Conservation (phyloP, 2,113 vertebrate genomes). For the Ptychochromis oligacanthus region DNA sequence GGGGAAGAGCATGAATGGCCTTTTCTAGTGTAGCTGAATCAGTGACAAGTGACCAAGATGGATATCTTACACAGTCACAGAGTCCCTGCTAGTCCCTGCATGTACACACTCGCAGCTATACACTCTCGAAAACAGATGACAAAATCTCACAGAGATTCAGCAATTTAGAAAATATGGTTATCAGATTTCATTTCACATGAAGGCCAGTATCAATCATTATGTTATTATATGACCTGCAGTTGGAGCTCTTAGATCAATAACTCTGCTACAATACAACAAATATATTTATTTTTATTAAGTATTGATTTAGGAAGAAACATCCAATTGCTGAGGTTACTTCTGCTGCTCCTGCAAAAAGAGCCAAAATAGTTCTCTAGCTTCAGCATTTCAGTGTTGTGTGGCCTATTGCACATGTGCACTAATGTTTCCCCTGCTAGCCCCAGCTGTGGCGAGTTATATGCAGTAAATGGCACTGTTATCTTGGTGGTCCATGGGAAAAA, state of each 20-base stretch:
- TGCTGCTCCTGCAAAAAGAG: neutral
- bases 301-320: neutral
- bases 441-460: too few relatives aligned
- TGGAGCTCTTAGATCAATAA: neutral
- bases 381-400: neutral
- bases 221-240: neutral
- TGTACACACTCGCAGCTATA: neutral
- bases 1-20: conserved; percentile 23
- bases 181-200: neutral
- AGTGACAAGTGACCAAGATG: conserved; percentile 26
- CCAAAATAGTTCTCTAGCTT: neutral
- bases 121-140: neutral
- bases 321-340: neutral
- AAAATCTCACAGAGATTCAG: neutral
- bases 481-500: too few relatives aligned
- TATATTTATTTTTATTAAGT: neutral
- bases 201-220: neutral
- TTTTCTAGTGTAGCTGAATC: conserved; percentile 12
- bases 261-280: neutral
- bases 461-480: too few relatives aligned
- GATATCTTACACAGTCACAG: neutral
- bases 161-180: neutral
- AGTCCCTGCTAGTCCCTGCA: neutral
- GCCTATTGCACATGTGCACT: neutral
- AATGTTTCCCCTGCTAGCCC: neutral